Percentiles rank a stretch among this genome's conserved stretches.
These are phyloP conservation scores for Vulpes lagopus DNA, from an alignment of 2,113 vertebrate species.

Conservation along the genomic window DNA sequence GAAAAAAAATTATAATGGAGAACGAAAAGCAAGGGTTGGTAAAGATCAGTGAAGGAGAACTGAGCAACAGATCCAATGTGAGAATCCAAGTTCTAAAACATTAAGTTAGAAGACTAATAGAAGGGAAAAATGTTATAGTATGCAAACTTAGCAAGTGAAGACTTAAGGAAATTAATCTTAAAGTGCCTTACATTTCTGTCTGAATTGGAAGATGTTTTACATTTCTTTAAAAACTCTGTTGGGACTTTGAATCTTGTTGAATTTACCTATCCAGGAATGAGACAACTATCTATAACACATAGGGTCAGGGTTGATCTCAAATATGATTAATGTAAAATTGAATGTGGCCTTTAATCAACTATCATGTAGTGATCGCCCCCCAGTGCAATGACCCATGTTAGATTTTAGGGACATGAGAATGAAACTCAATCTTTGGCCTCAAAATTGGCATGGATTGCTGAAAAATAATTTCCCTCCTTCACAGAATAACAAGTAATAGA, in stretches of 20 bases:
- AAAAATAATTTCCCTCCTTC: background rate
- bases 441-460: background rate
- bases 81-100: conserved; percentile 46
- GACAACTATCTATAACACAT: background rate
- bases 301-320: background rate
- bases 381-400: background rate
- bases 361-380: background rate
- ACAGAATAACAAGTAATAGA: background rate
- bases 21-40: background rate
- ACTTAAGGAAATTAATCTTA: background rate
- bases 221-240: too few species aligned
- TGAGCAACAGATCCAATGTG: background rate
- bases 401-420: background rate
- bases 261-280: background rate
- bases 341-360: background rate
- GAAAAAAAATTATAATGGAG: background rate
- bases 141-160: background rate
- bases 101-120: background rate
- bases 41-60: conserved; percentile 7
- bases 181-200: too few species aligned
- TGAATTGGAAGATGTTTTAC: too few species aligned
- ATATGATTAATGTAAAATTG: background rate
- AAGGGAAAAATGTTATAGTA: background rate
- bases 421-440: background rate
- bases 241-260: too few species aligned